Conservation (phyloP, 2,113 vertebrate genomes). For the Brachypteracias leptosomus region DNA sequence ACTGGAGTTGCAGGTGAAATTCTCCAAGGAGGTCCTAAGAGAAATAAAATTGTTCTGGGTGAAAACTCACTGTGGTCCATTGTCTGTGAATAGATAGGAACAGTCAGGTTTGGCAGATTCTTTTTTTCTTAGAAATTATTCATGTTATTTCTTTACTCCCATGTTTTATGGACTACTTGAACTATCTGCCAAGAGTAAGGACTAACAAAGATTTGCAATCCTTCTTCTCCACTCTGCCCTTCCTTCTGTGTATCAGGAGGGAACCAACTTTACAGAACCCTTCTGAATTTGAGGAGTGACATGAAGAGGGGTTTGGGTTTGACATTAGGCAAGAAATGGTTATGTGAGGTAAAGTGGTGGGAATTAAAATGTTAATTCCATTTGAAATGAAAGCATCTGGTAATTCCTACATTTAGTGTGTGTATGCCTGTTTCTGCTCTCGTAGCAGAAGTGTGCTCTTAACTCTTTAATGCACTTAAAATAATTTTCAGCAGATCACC, state of each 20-base stretch:
- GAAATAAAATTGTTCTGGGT: rapidly evolving
- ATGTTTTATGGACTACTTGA: background rate
- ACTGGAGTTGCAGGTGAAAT: background rate
- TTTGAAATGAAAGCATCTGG: background rate
- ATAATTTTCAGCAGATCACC: background rate
- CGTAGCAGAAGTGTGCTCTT: background rate
- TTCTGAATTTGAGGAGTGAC: background rate
- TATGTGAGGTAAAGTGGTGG: background rate
- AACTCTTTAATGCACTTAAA: background rate
- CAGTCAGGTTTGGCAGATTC: background rate
- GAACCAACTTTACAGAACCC: background rate
- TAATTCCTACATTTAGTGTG: background rate
- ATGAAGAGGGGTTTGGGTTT: background rate
- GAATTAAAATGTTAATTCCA: background rate
- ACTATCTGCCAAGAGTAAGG: background rate
- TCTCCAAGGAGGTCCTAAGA: background rate
- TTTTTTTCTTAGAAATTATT: background rate
- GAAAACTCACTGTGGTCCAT: background rate
- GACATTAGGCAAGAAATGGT: background rate
- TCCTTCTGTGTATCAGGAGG: background rate
- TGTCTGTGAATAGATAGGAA: too few relatives aligned
- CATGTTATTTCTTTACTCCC: background rate
- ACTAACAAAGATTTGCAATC: background rate
- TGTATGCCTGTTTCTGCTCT: background rate
- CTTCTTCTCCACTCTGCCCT: rapidly evolving